Evolutionary conservation across 2,797 vertebrate genomes (phyloP), one percentile per base, ranked within the genome.

Genomic region (Sitta carolinensis): DNA sequence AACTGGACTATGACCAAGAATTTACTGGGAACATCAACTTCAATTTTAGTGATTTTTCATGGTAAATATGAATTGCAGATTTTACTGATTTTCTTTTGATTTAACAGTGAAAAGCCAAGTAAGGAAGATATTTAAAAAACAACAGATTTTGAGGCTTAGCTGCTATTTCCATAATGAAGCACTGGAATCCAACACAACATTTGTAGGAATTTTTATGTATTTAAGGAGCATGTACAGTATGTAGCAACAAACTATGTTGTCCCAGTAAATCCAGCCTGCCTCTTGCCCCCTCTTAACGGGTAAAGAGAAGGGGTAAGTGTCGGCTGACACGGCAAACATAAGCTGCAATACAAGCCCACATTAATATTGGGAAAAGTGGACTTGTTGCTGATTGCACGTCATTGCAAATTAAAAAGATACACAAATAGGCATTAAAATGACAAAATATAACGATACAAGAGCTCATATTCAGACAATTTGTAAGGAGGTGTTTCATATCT

Each of bases 401-500:
- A 94, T 34, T 94, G 85, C 79, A 92, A 93, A 97, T 96, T 96
- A 94, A 93, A 93, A 95, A 95, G 89, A 95, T 83, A 96, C 86
- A 95, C 94, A 97, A 97, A 96, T 87, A 96, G 67, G 95, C 86
- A 96, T 93, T 92, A 95, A 96, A 97, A 95, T 93, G 95, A 94
- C 95, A 97, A 97, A 97, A 97, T 84, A 90, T 83, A 96, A 97
- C 80, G 94, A 94, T 93, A 95, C 7, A 38, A 97, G 95, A 93
- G 57, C 90, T 95, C 91, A 96, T 95, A 97, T 92, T 94, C 90
- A 90, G 95, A 91, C 90, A 94, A 94, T 95, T 95, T 97, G 95
- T 92, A 97, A 96, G 89, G 94, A 97, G 97, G 97, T 97, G 97
- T 97, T 98, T 97, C 97, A 97, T 98, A 97, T 98, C 90, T 94